Base-by-base conservation (phyloP, 2,888 invertebrate species). In the Rapana venosa region DNA sequence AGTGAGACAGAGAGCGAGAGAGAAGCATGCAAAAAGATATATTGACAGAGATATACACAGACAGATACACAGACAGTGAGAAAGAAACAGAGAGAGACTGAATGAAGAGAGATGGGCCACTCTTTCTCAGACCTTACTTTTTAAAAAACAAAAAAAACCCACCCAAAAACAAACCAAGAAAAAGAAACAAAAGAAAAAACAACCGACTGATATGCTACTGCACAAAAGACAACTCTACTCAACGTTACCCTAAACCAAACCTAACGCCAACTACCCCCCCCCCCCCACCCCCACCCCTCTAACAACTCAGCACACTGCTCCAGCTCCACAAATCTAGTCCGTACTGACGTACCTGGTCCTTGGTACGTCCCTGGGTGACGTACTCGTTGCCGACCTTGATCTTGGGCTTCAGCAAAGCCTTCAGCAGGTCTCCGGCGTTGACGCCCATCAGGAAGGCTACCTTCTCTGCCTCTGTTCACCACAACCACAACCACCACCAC, bases 281-380 rank as follows among this genome's bases (percentile, higher is more conserved):
- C 47, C 47, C 47, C 47, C 47, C 47, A 2, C 47, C 47, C 8
- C 47, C 47, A 2, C 47, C 47, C 47, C 8, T 5, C 8, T 8
- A 47, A 47, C 47, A 2, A 47, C 2, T 8, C 8, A 47, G 47
- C 47, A 47, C 47, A 47, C 47, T 8, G 47, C 47, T 47, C 47
- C 47, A 47, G 47, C 47, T 47, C 47, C 47, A 47, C 47, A 47
- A 47, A 2, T 8, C 47, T 47, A 47, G 8, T 74, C 74, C 11
- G 1, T 66, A 26, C 22, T 61, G 56, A 56, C 86, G 26, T 79
- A 90, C 91, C 96, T 97, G 97, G 97, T 98, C 98, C 97, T 98
- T 98, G 97, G 98, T 99, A 98, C 99, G 98, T 97, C 99, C 99
- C 97, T 99, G 99, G 97, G 98, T 99, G 95, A 99, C 99, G 97